Evolutionary conservation across 2,888 invertebrate genomes (phyloP).

Genomic region (Cinara cedri): DNA sequence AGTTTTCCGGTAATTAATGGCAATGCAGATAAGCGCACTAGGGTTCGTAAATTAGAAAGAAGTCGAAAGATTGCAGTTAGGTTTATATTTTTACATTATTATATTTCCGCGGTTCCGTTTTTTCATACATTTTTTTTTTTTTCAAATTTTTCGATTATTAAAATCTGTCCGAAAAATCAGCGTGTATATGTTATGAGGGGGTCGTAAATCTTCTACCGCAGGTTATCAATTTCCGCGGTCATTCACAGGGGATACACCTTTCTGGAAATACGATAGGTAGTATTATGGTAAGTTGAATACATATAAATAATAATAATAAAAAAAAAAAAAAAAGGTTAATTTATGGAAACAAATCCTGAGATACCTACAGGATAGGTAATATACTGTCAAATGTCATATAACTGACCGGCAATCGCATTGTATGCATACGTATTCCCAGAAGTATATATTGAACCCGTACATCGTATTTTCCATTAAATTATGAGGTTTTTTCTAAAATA

Average conservation of each 20-base stretch:
- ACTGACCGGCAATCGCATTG: too few relatives aligned
- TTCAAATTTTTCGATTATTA: conserved; percentile 41
- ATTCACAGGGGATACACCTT: conserved; percentile 4
- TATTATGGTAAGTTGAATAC: too few relatives aligned
- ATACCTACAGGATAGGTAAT: background rate
- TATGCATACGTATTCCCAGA: too few relatives aligned
- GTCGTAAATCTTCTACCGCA: too few relatives aligned
- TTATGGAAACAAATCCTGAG: background rate
- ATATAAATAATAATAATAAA: too few relatives aligned
- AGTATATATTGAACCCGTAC: too few relatives aligned
- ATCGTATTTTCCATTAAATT: too few relatives aligned
- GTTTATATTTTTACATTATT: conserved; percentile 28
- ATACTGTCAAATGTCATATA: background rate
- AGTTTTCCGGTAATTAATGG: conserved; percentile 57
- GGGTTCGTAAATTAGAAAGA: conserved; percentile 50
- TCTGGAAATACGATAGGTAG: conserved; percentile 9
- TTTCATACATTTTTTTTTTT: conserved; percentile 41
- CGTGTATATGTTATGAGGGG: too few relatives aligned
- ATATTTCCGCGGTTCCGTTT: background rate
- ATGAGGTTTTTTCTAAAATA: too few relatives aligned
- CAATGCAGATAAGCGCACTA: conserved; percentile 51
- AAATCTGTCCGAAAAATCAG: conserved; percentile 19
- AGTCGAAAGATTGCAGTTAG: conserved; percentile 52
- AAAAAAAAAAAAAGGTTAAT: background rate
- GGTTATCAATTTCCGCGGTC: conserved; percentile 32